phyloP scores from a whole-genome alignment of 2,113 vertebrate genomes.

The Hipposideros armiger region DNA sequence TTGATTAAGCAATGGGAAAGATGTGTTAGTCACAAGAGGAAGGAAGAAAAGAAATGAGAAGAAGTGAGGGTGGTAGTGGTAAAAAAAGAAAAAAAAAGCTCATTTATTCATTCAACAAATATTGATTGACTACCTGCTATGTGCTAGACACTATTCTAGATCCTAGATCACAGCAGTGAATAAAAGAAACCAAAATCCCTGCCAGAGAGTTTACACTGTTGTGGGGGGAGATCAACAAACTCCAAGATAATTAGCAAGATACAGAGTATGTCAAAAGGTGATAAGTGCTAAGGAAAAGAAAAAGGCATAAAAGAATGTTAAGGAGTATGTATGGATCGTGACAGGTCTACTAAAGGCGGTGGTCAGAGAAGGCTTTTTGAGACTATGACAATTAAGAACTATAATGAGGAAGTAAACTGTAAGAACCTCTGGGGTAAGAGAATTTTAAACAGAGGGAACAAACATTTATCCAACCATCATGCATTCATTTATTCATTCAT shows the following conservation, averaged over 20 bases:
- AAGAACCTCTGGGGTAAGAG: not conserved
- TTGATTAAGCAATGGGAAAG: not conserved
- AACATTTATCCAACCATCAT: not conserved
- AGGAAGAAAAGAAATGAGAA: slow-evolving; percentile 5
- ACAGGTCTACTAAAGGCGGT: not conserved
- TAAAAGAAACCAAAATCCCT: not conserved
- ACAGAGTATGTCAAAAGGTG: not conserved
- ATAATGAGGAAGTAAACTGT: not conserved
- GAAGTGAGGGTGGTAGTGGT: not conserved
- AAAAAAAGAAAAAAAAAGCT: not conserved
- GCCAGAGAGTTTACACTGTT: not conserved
- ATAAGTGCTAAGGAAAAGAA: not conserved
- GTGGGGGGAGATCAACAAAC: not conserved
- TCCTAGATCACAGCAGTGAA: not conserved
- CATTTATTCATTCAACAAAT: not conserved
- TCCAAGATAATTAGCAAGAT: not conserved
- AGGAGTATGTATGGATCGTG: not conserved
- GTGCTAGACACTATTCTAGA: not conserved
- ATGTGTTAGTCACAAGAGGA: not conserved
- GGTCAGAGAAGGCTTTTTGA: not conserved
- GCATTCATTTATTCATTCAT: not conserved
- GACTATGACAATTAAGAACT: not conserved
- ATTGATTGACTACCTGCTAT: not conserved
- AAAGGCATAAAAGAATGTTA: not conserved
- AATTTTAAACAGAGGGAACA: not conserved